Base-by-base conservation (phyloP, 2,888 invertebrate genomes). In the Eulithis prunata region DNA sequence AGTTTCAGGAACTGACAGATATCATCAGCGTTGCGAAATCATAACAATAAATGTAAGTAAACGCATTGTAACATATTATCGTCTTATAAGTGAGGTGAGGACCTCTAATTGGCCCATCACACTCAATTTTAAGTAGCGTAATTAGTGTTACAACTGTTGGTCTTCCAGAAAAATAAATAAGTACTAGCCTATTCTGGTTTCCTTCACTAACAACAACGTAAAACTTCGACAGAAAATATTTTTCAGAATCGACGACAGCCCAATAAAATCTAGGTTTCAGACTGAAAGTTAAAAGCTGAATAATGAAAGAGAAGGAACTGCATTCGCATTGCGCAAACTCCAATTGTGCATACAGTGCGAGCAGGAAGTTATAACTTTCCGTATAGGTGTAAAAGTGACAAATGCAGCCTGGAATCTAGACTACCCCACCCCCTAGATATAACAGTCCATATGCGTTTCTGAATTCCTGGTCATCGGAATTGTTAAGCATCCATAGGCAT, bases 241-340 rank as follows among this genome's bases (percentile, higher is more conserved):
- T 52, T 11, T 13, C 43, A 13, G 36, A 49, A 49, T 36, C 28
- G 57, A 64, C 57, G 49, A 64, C 67, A 60, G 60, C 0, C 60
- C 57, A 38, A n/a, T n/a, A 11, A 45, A 62, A 59, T 60, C 49
- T 62, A 69, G 62, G 52, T 55, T 14, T 8, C 57, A 41, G 28
- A 68, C 68, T 70, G 64, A 51, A 62, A 21, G 2, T 41, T 61
- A 45, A 5, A 51, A 51, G 51, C 21, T 52, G 11, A 47, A 47
- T 36, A 57, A 46, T 47, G 59, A 52, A 36, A 46, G 47, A 67
- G 55, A 43, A 58, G 6, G 47, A 52, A 62, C 13, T 69, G 68
- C 66, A 64, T 63, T 43, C 46, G 36, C 47, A 68, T 51, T 68
- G 70, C 71, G 70, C 68, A 72, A 36, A 59, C 64, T 67, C 62